Evolutionary conservation across 2,888 invertebrate species (phyloP).

Genomic region (Drosophila merina): DNA sequence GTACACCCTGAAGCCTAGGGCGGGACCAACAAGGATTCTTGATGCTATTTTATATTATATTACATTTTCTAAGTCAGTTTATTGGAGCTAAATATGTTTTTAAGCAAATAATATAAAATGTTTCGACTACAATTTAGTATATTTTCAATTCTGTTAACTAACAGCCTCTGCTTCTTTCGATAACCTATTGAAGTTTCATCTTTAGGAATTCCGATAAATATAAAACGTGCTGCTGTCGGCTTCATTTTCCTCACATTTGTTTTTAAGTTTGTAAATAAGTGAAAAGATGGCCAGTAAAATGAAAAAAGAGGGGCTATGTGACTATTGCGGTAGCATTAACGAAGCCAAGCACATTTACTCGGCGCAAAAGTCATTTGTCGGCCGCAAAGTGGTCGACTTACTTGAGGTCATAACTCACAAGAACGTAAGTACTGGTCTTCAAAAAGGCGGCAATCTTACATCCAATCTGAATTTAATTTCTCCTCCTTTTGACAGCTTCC

Average conservation of each 20-base stretch:
- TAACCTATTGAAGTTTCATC: neutral
- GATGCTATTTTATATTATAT: neutral
- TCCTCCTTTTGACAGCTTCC: conserved; percentile 35
- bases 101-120: neutral
- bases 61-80: neutral
- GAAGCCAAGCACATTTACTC: conserved; percentile 40
- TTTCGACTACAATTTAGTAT: neutral
- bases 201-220: neutral
- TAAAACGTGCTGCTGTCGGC: neutral
- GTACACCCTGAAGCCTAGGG: too few relatives aligned
- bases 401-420: conserved; percentile 35
- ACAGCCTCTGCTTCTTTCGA: neutral
- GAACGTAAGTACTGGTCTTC: conserved; percentile 50
- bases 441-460: conserved; percentile 2
- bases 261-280: neutral
- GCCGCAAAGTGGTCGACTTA: conserved; percentile 50
- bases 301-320: conserved; percentile 23
- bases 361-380: conserved; percentile 44
- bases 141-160: neutral
- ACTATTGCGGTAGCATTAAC: conserved; percentile 41
- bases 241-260: neutral
- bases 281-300: conserved; percentile 3
- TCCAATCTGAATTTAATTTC: neutral
- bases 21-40: neutral
- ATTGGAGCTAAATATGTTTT: neutral